These are phyloP conservation scores for Trachops cirrhosus DNA, from an alignment of 2,797 vertebrate genomes.

Conservation along the genomic window DNA sequence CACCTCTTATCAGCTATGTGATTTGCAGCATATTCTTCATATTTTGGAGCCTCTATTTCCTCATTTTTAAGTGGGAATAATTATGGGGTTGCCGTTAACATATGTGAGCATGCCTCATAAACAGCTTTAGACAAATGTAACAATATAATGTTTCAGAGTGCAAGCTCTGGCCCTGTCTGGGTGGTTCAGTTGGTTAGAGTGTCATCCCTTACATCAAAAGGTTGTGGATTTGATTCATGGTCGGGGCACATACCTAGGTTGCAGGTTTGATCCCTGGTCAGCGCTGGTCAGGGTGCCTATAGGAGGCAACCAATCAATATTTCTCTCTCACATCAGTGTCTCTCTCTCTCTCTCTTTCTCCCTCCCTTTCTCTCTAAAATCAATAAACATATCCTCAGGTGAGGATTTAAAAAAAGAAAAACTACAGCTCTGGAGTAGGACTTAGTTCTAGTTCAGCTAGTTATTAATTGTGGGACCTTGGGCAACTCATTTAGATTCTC, in stretches of 20 bases:
- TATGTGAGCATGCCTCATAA: background rate
- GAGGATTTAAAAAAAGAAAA: background rate
- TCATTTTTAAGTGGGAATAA: constrained; percentile 33
- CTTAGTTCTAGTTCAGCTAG: constrained; percentile 32
- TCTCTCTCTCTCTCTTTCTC: background rate
- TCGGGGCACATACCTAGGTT: background rate
- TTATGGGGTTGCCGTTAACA: background rate
- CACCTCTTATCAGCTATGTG: background rate
- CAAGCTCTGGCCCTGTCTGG: background rate
- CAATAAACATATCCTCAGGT: background rate
- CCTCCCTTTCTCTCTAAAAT: background rate
- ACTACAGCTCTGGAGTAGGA: background rate
- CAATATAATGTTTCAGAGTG: background rate
- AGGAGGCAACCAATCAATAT: background rate
- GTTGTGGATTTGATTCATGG: no score
- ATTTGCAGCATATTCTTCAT: background rate
- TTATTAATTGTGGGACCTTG: constrained; percentile 26
- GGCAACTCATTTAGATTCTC: background rate
- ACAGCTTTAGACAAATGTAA: background rate
- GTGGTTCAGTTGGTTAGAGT: background rate
- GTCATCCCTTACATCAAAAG: background rate
- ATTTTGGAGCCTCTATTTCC: background rate
- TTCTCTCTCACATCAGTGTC: background rate
- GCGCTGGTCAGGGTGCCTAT: background rate
- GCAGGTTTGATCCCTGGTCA: background rate